Base-by-base conservation (phyloP, 2,797 vertebrate genomes). In the Premnoplex brunnescens region DNA sequence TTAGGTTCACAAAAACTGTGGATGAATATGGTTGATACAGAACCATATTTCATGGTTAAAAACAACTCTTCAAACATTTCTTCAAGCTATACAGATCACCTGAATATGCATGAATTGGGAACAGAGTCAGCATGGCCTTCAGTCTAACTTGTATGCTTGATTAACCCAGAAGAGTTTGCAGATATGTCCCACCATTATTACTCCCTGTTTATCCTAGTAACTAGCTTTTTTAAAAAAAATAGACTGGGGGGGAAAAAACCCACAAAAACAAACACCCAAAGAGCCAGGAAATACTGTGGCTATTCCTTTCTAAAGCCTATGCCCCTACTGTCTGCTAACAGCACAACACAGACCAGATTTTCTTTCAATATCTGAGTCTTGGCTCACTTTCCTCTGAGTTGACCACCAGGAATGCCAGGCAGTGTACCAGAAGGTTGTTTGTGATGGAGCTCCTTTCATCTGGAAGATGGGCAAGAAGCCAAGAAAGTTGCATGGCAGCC, bases 191-290 rank as follows among this genome's bases (percentile, higher is more conserved):
- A 39, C 62, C 21, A 27, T 59, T 63, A 37, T 37, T 49, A 30
- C 44, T 69, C 34, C 36, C 27, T 30, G 13, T 23, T 19, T 2
- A 0, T 34, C 59, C 28, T 49, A 72, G 46, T 13, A 64, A 37
- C 22, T 26, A 17, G 32, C 26, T 83, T 77, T 43, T 8, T n/a
- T 3, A 46, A 64, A 74, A 56, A 48, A 63, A 60, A 68, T 18
- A 66, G 22, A 76, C 51, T 20, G 52, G 18, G 30, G 20, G 0
- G 0, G 17, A 6, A 48, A 54, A 51, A 9, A 0, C 0, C 5
- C 18, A 23, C 30, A 52, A 46, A 41, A 14, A 6, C 34, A 39
- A 39, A 22, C 2, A 2, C 26, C 10, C 20, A 85, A 44, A 54
- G 4, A 59, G 73, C 34, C 3, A 66, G 18, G 18, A 58, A 76